A percentile compares a stretch with the other conserved stretches of the same genome.
phyloP scores from a whole-genome alignment of 2,113 vertebrate species.

The Paracyprichromis sp. region DNA sequence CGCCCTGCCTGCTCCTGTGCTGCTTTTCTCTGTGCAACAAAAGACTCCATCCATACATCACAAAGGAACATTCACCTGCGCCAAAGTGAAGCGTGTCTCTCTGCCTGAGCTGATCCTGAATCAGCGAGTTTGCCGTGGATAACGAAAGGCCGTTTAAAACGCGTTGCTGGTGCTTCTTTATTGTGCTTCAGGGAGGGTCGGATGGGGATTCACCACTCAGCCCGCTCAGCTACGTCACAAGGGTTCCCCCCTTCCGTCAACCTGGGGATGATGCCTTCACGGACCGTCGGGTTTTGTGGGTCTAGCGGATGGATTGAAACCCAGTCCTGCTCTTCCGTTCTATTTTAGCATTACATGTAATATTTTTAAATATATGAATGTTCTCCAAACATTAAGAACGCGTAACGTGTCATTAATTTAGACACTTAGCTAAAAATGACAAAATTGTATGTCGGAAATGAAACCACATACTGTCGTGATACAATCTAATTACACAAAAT shows the following conservation, averaged over 20 bases:
- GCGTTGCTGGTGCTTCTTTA: neutral
- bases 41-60: neutral
- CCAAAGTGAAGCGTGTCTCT: neutral
- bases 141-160: neutral
- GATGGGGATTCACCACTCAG: conserved; percentile 41
- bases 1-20: neutral
- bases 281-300: neutral
- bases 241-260: conserved; percentile 43
- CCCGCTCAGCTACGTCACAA: conserved; percentile 40
- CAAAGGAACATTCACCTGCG: neutral
- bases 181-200: neutral
- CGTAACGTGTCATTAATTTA: neutral
- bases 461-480: neutral
- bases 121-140: neutral
- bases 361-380: neutral
- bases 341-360: accelerated
- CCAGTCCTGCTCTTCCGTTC: neutral
- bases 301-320: too few species aligned
- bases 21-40: neutral
- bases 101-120: neutral
- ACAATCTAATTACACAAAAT: neutral
- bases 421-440: neutral
- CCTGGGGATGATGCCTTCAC: neutral
- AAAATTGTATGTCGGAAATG: neutral
- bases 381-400: neutral